Conservation (phyloP, 2,113 vertebrate genomes). For the Nothocercus nigrocapillus region DNA sequence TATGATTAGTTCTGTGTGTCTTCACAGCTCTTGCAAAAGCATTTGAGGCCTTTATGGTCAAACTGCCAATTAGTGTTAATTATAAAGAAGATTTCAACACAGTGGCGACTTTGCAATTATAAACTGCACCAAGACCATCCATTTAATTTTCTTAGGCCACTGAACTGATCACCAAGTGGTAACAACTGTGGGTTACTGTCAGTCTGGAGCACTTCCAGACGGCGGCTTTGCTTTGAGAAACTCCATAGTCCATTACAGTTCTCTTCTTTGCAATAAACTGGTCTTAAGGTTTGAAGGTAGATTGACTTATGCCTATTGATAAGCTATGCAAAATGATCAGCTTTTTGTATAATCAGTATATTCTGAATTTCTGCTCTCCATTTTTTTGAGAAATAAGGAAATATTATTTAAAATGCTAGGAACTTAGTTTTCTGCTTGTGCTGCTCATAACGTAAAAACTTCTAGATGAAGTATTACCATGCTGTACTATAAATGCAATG, state of each 20-base stretch:
- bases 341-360: neutral
- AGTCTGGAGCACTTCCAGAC: neutral
- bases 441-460: neutral
- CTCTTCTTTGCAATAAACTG: neutral
- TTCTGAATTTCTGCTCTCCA: neutral
- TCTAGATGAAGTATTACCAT: neutral
- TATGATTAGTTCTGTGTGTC: neutral
- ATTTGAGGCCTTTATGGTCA: neutral
- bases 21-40: neutral
- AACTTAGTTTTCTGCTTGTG: neutral
- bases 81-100: neutral
- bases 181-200: neutral
- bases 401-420: neutral
- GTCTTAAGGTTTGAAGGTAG: neutral
- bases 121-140: neutral
- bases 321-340: neutral
- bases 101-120: neutral
- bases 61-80: neutral
- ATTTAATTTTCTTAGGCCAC: neutral
- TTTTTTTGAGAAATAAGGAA: neutral
- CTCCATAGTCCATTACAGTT: neutral
- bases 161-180: neutral
- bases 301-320: neutral
- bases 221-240: neutral
- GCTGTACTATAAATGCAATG: neutral